phyloP scores from a whole-genome alignment of 2,888 invertebrate species.

The Labia minor region DNA sequence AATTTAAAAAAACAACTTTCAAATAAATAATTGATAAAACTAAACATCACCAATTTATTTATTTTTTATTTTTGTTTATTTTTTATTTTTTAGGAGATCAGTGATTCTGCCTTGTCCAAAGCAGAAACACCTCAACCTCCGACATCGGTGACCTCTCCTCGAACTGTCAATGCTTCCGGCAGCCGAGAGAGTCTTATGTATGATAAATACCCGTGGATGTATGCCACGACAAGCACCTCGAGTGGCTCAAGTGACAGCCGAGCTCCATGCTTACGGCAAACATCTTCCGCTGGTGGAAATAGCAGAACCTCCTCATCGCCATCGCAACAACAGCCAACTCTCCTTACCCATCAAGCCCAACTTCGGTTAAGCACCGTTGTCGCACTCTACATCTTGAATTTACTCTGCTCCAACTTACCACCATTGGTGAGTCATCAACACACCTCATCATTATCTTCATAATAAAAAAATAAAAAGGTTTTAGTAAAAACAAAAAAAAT shows the following conservation, averaged over 20 bases:
- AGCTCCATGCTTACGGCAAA: not conserved
- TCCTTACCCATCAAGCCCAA: not conserved
- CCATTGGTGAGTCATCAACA: not conserved
- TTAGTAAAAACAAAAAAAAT: too few relatives aligned
- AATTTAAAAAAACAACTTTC: too few relatives aligned
- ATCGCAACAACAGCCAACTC: not conserved
- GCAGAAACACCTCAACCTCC: not conserved
- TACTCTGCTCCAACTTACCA: not conserved
- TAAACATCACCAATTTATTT: too few relatives aligned
- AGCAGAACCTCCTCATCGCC: not conserved
- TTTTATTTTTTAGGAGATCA: not conserved
- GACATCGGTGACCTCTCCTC: not conserved
- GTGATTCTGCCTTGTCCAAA: not conserved
- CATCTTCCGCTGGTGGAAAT: not conserved
- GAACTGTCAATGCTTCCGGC: not conserved
- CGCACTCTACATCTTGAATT: not conserved
- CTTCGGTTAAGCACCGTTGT: not conserved
- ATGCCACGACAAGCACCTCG: not conserved
- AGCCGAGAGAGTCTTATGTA: not conserved
- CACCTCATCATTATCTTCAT: too few relatives aligned
- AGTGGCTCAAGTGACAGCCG: not conserved
- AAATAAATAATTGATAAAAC: too few relatives aligned
- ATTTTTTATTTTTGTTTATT: too few relatives aligned
- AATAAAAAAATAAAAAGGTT: too few relatives aligned
- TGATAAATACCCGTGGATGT: conserved; percentile 1